These are phyloP conservation scores for Microcaecilia unicolor DNA, from an alignment of 2,797 vertebrate species.

Conservation along the genomic window DNA sequence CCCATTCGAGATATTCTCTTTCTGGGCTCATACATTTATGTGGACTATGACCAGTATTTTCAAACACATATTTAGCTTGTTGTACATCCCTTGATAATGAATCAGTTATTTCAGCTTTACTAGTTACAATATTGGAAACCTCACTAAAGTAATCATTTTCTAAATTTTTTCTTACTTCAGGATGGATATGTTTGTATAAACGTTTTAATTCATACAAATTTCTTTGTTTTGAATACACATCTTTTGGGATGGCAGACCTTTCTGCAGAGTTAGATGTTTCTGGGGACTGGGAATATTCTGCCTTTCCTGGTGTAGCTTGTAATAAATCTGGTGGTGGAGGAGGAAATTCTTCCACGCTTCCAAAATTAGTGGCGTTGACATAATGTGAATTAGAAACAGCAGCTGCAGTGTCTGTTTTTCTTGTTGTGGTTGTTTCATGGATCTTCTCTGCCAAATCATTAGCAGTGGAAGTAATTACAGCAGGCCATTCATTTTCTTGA, in stretches of 20 bases:
- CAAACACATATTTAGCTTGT: constrained; percentile 60
- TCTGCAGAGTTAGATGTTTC: constrained; percentile 38
- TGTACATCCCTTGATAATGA: constrained; percentile 54
- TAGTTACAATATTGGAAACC: constrained; percentile 49
- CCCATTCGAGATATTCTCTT: constrained; percentile 65
- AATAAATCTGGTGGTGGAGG: constrained; percentile 67
- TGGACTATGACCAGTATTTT: constrained; percentile 51
- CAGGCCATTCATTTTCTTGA: constrained; percentile 64
- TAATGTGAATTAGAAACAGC: constrained; percentile 20
- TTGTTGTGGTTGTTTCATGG: constrained; percentile 34
- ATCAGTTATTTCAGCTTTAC: constrained; percentile 38
- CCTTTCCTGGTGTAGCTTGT: constrained; percentile 52
- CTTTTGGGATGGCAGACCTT: constrained; percentile 50
- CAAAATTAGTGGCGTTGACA: constrained; percentile 34
- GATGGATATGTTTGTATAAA: constrained; percentile 76
- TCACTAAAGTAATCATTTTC: constrained; percentile 66
- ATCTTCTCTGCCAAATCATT: constrained; percentile 32
- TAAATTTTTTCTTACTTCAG: constrained; percentile 73
- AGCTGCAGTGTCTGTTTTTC: constrained; percentile 22
- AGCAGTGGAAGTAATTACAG: constrained; percentile 45
- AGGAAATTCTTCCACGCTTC: constrained; percentile 63
- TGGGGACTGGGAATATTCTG: constrained; percentile 52
- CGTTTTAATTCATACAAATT: constrained; percentile 71
- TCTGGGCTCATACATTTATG: constrained; percentile 54
- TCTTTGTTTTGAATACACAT: constrained; percentile 66